Percentiles rank a stretch among this genome's conserved stretches.
Evolutionary conservation across 2,797 vertebrate species (phyloP).

Genomic region (Vultur gryphus): DNA sequence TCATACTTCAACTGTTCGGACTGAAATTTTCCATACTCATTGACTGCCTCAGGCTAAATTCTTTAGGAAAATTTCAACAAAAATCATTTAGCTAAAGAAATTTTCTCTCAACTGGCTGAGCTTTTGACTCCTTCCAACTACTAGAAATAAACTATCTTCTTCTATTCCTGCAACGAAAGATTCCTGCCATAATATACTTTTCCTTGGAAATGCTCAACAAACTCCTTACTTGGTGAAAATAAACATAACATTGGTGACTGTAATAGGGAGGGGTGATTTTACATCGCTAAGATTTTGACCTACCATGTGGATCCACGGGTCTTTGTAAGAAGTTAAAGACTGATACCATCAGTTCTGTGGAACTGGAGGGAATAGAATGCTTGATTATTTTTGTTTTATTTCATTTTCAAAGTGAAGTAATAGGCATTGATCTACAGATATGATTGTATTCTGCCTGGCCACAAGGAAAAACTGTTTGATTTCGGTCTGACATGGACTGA

Average conservation of each 20-base stretch:
- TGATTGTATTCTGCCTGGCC: constrained; percentile 1
- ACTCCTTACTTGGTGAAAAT: neutral
- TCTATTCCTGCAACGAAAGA: neutral
- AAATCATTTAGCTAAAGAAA: neutral
- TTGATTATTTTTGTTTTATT: constrained; percentile 41
- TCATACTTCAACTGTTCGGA: neutral
- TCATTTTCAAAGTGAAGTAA: constrained; percentile 28
- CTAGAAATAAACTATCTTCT: neutral
- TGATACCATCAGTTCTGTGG: neutral
- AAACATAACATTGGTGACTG: neutral
- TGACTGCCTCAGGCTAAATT: neutral
- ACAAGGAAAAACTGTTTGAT: constrained; percentile 15
- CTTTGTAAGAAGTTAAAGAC: neutral
- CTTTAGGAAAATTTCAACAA: neutral
- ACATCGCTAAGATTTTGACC: neutral
- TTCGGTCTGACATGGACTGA: neutral
- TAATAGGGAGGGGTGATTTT: neutral
- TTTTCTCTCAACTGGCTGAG: neutral
- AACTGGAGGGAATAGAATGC: neutral
- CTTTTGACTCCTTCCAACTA: neutral
- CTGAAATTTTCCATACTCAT: neutral
- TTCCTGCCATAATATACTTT: neutral
- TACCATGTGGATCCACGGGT: neutral
- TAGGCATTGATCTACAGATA: constrained; percentile 39
- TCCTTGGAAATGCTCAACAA: neutral